Percentiles rank a stretch among this genome's conserved stretches.
Evolutionary conservation across 2,113 vertebrate genomes (phyloP).

Genomic region (Puffinus mauretanicus): DNA sequence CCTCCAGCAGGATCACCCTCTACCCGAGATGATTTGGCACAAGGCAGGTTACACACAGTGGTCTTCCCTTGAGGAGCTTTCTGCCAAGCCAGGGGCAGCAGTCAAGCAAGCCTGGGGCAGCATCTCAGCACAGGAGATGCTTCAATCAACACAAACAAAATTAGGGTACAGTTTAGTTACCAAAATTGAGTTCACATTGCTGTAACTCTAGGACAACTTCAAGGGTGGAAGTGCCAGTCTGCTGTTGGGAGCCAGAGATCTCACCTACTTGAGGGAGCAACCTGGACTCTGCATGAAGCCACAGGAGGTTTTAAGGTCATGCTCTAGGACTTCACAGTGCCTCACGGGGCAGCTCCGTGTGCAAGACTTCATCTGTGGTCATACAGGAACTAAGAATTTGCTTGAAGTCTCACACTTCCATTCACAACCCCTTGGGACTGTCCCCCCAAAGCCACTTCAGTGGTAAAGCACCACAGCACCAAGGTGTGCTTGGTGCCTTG

Average conservation of each 20-base stretch:
- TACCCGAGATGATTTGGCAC: background rate
- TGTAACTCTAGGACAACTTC: background rate
- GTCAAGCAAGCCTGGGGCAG: background rate
- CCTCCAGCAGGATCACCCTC: background rate
- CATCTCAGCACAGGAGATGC: background rate
- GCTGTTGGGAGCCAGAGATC: background rate
- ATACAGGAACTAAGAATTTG: background rate
- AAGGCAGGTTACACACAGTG: background rate
- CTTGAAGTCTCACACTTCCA: background rate
- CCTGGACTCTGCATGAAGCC: background rate
- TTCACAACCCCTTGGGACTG: no score
- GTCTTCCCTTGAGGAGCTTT: no score
- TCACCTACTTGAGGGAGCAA: background rate
- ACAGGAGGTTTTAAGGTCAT: background rate
- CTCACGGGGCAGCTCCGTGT: background rate
- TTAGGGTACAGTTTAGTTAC: background rate
- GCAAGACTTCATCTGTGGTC: no score
- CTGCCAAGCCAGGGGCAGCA: background rate
- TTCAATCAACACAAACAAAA: background rate
- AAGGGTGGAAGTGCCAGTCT: rapidly evolving
- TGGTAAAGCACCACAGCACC: background rate
- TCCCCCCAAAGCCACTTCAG: background rate
- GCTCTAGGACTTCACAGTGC: background rate
- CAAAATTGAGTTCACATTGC: background rate
- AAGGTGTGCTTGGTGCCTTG: no score